A percentile compares a stretch with the other conserved stretches of the same genome.
phyloP scores from a whole-genome alignment of 1,140 invertebrate species.

The Cotesia chilonis region DNA sequence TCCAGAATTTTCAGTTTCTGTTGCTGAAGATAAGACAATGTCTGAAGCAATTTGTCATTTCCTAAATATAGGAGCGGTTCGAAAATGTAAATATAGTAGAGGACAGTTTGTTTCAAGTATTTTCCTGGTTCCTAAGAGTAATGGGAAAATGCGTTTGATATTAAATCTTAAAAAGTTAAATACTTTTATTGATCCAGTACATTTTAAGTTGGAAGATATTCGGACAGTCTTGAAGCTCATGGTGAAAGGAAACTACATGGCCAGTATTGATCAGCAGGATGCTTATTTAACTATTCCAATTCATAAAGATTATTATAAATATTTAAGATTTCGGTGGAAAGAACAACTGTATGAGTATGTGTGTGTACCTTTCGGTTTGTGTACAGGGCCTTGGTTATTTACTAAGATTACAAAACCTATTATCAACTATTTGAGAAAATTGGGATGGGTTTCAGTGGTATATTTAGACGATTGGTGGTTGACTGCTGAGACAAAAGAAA shows the following conservation, averaged over 20 bases:
- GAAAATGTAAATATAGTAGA: background rate
- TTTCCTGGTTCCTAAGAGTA: background rate
- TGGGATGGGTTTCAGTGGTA: background rate
- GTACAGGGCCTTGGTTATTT: background rate
- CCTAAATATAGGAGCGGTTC: too few species aligned
- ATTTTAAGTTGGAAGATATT: slow-evolving; percentile 14
- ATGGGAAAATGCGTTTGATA: background rate
- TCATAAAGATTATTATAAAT: background rate
- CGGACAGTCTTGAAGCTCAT: background rate
- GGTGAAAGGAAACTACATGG: background rate
- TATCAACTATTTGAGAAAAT: background rate
- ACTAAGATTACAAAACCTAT: slow-evolving; percentile 1
- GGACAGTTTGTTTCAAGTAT: slow-evolving; percentile 4
- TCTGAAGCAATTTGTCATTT: too few species aligned
- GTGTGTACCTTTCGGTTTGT: slow-evolving; percentile 4
- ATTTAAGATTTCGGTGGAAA: background rate
- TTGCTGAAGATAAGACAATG: too few species aligned
- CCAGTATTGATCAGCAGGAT: background rate
- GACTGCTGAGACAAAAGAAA: background rate
- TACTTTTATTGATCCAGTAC: background rate
- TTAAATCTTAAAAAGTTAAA: slow-evolving; percentile 5
- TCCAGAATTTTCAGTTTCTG: too few species aligned
- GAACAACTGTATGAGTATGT: background rate
- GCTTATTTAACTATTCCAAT: slow-evolving; percentile 13
- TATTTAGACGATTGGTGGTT: slow-evolving; percentile 5